Evolutionary conservation across 2,113 vertebrate species (phyloP).

Genomic region (Psettodes erumei): DNA sequence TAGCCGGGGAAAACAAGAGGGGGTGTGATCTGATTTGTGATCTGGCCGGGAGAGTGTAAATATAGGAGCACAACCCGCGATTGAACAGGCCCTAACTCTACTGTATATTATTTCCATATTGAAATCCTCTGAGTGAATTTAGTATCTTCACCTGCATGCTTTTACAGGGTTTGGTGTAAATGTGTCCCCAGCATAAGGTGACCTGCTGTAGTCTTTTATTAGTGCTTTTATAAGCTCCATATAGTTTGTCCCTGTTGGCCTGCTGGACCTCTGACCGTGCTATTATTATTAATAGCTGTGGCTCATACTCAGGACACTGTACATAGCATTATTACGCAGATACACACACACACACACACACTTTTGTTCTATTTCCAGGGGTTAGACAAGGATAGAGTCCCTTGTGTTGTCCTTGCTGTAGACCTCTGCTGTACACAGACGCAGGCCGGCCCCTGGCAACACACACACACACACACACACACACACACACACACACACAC

Average conservation of each 20-base stretch:
- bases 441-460: constrained; percentile 58
- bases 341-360: constrained; percentile 50
- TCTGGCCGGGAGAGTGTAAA: too few relatives aligned
- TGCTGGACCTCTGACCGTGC: constrained; percentile 58
- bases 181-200: constrained; percentile 48
- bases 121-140: neutral
- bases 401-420: constrained; percentile 75
- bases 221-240: constrained; percentile 35
- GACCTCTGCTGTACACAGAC: constrained; percentile 69
- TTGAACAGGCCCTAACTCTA: too few relatives aligned
- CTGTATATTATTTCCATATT: too few relatives aligned
- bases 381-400: constrained; percentile 76
- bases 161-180: constrained; percentile 9
- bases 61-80: too few relatives aligned
- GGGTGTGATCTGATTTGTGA: too few relatives aligned
- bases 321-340: constrained; percentile 41
- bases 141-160: neutral
- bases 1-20: too few relatives aligned
- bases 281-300: constrained; percentile 68
- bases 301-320: constrained; percentile 47
- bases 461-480: constrained; percentile 22
- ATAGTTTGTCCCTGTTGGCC: constrained; percentile 49
- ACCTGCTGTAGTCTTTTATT: constrained; percentile 52
- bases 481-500: constrained; percentile 26
- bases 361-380: constrained; percentile 66